Evolutionary conservation across 2,888 invertebrate genomes (phyloP), one percentile per base, ranked within the genome.

Genomic region (Dasypolia templi): DNA sequence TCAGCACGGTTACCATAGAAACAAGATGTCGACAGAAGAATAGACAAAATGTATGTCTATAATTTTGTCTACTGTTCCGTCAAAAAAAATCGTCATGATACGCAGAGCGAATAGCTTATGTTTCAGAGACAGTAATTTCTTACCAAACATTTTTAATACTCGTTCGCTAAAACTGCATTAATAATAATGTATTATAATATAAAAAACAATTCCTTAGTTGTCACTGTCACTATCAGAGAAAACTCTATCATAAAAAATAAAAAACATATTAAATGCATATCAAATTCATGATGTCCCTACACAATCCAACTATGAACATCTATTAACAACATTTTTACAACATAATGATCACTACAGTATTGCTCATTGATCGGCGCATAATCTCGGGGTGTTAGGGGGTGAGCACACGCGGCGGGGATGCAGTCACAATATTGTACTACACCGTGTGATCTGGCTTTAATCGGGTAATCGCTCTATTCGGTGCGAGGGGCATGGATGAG

Each of bases 371-470:
- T 79, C 71, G 70, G 59, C 1, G 7, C 39, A 11, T 77, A 80
- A 74, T 70, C 62, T 51, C 19, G 67, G 77, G 78, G 74, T 66
- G 72, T 80, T 80, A 75, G 73, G 81, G 86, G 83, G 70, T 69
- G 82, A 68, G 44, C 71, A 62, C 89, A 90, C 90, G 87, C 81
- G 72, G 61, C 85, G 83, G 84, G 87, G 79, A 72, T 63, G 66
- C 81, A 77, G 83, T 87, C 91, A 87, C 72, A 90, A 90, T 85
- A 90, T 88, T 87, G 75, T 84, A 75, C 71, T 81, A 72, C 59
- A 81, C 62, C 66, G 84, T 86, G 86, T 81, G 86, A 82, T 81
- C 75, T 66, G 61, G 75, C 73, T 70, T 77, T 86, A 81, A 81
- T 75, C 71, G 71, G 56, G 58, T 84, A 84, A 84, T 79, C 71